Conservation (phyloP, 2,888 invertebrate species). For the Papilio demoleus region DNA sequence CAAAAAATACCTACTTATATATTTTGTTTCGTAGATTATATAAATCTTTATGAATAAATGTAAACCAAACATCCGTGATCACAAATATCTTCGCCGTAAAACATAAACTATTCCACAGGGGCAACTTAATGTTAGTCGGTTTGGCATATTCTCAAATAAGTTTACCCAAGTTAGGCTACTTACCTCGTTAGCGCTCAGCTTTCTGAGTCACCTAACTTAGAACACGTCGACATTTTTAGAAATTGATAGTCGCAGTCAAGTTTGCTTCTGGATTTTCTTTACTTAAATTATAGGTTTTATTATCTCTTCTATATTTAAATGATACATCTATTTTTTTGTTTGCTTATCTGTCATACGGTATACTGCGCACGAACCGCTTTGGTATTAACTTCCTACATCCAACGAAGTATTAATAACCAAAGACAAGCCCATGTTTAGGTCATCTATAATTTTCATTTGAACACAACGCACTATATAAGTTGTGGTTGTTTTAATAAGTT, state of each 20-base stretch:
- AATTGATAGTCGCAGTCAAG: not conserved
- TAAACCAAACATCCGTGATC: constrained; percentile 2
- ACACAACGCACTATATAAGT: constrained; percentile 37
- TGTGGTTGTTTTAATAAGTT: constrained; percentile 42
- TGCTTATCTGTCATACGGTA: no score
- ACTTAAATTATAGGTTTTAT: not conserved
- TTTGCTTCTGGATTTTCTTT: not conserved
- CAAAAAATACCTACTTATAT: not conserved
- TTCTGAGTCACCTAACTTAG: constrained; percentile 43
- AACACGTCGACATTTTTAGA: constrained; percentile 36
- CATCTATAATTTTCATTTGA: constrained; percentile 35
- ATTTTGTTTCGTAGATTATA: not conserved
- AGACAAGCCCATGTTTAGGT: constrained; percentile 13
- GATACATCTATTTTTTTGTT: no score
- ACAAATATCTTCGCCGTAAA: constrained; percentile 3
- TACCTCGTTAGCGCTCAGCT: constrained; percentile 60
- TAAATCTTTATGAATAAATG: not conserved
- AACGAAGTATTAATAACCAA: not conserved
- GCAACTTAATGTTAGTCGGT: constrained; percentile 22
- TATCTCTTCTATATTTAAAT: no score
- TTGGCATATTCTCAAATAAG: constrained; percentile 37
- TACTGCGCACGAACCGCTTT: no score
- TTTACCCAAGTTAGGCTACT: constrained; percentile 50
- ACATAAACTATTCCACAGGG: constrained; percentile 27
- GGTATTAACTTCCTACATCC: no score